Evolutionary conservation across 2,888 invertebrate species (phyloP), one percentile per base, ranked within the genome.

Genomic region (Zygaena filipendulae): DNA sequence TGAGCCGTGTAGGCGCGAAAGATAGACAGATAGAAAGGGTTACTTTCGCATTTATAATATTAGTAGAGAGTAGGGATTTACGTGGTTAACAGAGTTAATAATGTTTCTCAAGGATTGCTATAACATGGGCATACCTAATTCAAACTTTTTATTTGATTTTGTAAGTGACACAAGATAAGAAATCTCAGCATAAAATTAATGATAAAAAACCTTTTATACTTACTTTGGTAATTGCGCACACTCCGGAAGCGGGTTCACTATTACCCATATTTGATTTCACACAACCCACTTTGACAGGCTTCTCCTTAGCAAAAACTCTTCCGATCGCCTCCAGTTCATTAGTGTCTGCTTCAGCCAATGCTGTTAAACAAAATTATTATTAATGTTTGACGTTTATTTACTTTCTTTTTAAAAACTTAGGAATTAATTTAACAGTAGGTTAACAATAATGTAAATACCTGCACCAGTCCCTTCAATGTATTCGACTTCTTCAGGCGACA

Each of bases 381-480:
- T 25, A 13, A 14, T 3, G n/a, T 11, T 25, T 11, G 25, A 8
- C 2, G 11, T 13, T 11, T 4, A 9, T 24, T 14, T 10, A 5
- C 8, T 11, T 5, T 5, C 3, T n/a, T 20, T 14, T 13, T 21
- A 11, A 6, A 5, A 6, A n/a, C 4, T 13, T 4, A 6, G 4
- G 16, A 21, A 9, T 24, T 14, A 16, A 12, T 14, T 16, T 16
- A 29, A 20, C 4, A n/a, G n/a, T n/a, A n/a, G n/a, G n/a, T n/a
- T n/a, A n/a, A n/a, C n/a, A n/a, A n/a, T n/a, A n/a, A n/a, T n/a
- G n/a, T n/a, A n/a, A n/a, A n/a, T 47, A 66, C 90, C 90, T 31
- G 89, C 85, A 33, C 87, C 88, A 46, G 92, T 91, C 13, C 92
- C 91, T 67, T 95, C 95, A 5, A 95, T 74, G 52, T 87, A 95